Evolutionary conservation across 1,140 invertebrate genomes (phyloP).

Genomic region (Yoshiicerus persimilis): DNA sequence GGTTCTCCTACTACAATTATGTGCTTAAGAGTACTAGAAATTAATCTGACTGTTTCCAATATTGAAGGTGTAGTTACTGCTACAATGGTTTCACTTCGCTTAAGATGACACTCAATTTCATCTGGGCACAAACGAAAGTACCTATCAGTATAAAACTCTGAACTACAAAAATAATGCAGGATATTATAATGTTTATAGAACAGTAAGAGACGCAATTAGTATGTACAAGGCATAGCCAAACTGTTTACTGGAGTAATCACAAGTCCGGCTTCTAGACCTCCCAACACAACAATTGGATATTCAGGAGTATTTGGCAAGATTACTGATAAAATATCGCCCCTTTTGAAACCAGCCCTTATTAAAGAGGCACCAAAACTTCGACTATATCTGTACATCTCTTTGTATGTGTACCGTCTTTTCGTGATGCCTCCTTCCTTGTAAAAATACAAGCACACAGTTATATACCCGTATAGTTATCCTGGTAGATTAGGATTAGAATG

Average conservation of each 20-base stretch:
- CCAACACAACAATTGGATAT: conserved; percentile 21
- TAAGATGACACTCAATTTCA: conserved; percentile 73
- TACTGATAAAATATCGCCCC: background rate
- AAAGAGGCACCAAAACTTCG: background rate
- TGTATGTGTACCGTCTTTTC: conserved; percentile 9
- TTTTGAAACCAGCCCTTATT: background rate
- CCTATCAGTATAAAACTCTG: too few relatives aligned
- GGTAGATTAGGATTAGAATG: background rate
- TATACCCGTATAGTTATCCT: background rate
- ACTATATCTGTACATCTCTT: background rate
- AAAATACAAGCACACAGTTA: too few relatives aligned
- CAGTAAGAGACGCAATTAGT: too few relatives aligned
- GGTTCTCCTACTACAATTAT: conserved; percentile 34
- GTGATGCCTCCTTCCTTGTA: conserved; percentile 10
- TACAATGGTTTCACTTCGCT: conserved; percentile 64
- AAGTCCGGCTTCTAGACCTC: conserved; percentile 49
- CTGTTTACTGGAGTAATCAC: conserved; percentile 50
- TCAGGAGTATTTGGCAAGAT: conserved; percentile 27
- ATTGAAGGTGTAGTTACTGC: conserved; percentile 66
- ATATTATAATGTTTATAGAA: too few relatives aligned
- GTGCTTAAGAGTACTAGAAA: conserved; percentile 53
- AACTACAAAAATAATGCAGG: too few relatives aligned
- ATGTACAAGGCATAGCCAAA: too few relatives aligned
- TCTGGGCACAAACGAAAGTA: too few relatives aligned
- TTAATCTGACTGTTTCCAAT: conserved; percentile 56